Conservation (phyloP, 2,113 vertebrate genomes). For the Engystomops pustulosus region DNA sequence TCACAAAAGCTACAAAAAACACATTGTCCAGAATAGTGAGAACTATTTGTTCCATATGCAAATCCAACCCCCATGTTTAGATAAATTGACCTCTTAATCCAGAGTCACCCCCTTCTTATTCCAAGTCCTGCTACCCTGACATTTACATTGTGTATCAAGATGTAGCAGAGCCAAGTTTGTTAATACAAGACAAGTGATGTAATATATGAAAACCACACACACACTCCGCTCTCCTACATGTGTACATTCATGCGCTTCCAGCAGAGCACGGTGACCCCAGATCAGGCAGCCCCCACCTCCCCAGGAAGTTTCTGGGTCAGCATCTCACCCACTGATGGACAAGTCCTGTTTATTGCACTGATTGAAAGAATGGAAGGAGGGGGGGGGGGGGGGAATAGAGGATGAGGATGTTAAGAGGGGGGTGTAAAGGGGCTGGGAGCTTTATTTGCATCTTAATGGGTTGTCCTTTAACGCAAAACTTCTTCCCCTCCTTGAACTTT, state of each 20-base stretch:
- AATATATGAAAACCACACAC: too few species aligned
- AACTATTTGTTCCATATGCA: too few species aligned
- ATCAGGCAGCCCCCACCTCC: neutral
- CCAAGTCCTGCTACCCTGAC: too few species aligned
- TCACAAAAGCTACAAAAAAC: too few species aligned
- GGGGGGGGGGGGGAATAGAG: neutral
- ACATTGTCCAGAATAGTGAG: too few species aligned
- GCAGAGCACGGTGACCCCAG: neutral
- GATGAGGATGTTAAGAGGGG: neutral
- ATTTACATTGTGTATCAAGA: too few species aligned
- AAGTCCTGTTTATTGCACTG: constrained; percentile 3
- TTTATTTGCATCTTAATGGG: constrained; percentile 22
- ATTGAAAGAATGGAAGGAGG: neutral
- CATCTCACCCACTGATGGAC: constrained; percentile 14
- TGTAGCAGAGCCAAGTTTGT: too few species aligned
- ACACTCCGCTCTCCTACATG: neutral
- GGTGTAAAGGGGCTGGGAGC: neutral
- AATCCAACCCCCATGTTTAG: too few species aligned
- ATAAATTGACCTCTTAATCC: too few species aligned
- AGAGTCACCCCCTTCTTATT: too few species aligned
- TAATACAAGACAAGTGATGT: too few species aligned
- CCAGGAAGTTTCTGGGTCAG: constrained; percentile 13
- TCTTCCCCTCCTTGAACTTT: neutral
- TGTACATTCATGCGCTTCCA: neutral
- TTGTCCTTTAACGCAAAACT: neutral